Evolutionary conservation across 1,140 invertebrate genomes (phyloP).

Genomic region (Tetranychus cinnabarinus): DNA sequence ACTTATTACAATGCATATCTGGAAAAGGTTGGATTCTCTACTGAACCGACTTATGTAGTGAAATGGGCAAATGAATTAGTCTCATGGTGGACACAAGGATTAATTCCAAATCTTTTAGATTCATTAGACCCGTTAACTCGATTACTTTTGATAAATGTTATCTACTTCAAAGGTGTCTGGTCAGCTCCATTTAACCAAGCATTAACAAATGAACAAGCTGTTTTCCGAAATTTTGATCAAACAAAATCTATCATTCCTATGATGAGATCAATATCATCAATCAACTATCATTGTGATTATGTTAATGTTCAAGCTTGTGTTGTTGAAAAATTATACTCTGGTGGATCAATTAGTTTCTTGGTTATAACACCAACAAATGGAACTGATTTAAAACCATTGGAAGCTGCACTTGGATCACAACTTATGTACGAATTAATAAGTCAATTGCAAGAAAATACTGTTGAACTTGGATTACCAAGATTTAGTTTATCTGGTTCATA

Average conservation of each 20-base stretch:
- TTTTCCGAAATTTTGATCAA: not conserved
- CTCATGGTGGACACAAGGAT: constrained; percentile 41
- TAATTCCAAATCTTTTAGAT: constrained; percentile 33
- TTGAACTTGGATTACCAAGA: not conserved
- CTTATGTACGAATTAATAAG: not conserved
- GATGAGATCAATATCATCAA: not conserved
- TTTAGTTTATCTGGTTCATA: not conserved
- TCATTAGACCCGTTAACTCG: constrained; percentile 27
- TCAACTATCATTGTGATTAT: not conserved
- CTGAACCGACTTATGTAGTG: not conserved
- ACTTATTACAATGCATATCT: not conserved
- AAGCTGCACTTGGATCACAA: not conserved
- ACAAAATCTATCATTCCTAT: not conserved
- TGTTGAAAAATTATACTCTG: not conserved
- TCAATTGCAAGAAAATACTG: not conserved
- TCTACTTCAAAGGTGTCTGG: constrained; percentile 56
- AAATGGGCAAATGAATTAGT: constrained; percentile 24
- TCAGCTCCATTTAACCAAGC: constrained; percentile 34
- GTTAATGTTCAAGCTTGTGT: not conserved
- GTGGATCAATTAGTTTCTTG: not conserved
- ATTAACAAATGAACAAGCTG: constrained; percentile 20
- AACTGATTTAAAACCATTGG: not conserved
- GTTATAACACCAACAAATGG: not conserved
- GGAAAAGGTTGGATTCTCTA: not conserved
- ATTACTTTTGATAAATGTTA: constrained; percentile 42